phyloP scores from a whole-genome alignment of 2,888 invertebrate species.

The Phragmatobia fuliginosa region DNA sequence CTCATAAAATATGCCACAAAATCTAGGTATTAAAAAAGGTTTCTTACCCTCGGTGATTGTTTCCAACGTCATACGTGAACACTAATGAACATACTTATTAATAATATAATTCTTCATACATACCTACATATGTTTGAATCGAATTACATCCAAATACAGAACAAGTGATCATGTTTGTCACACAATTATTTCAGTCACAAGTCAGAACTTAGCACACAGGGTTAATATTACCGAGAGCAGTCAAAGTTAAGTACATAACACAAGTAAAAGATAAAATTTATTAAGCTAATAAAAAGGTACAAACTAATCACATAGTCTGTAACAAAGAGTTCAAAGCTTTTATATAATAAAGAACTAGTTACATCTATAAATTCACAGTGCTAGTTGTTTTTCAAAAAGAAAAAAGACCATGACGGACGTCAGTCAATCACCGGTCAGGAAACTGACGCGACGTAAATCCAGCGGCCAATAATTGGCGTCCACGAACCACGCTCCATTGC shows the following conservation, averaged over 20 bases:
- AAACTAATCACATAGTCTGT: not conserved
- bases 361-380: slow-evolving; percentile 27
- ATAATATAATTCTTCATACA: too few species aligned
- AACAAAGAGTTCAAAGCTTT: slow-evolving; percentile 9
- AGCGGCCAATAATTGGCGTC: slow-evolving; percentile 75
- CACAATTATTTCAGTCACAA: not conserved
- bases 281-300: not conserved
- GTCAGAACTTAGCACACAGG: too few species aligned
- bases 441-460: slow-evolving; percentile 69
- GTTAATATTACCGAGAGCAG: not conserved
- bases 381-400: slow-evolving; percentile 51
- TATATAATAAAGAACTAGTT: slow-evolving; percentile 37
- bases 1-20: too few species aligned
- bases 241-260: not conserved
- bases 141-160: not conserved
- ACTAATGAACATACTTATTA: too few species aligned
- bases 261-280: not conserved
- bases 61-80: too few species aligned
- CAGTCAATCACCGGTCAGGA: slow-evolving; percentile 68
- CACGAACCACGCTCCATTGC: slow-evolving; percentile 62
- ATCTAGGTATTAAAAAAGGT: too few species aligned
- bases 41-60: too few species aligned
- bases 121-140: too few species aligned
- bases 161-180: not conserved
- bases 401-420: slow-evolving; percentile 51